Evolutionary conservation across 2,888 invertebrate species (phyloP).

Genomic region (Cactoblastis cactorum): DNA sequence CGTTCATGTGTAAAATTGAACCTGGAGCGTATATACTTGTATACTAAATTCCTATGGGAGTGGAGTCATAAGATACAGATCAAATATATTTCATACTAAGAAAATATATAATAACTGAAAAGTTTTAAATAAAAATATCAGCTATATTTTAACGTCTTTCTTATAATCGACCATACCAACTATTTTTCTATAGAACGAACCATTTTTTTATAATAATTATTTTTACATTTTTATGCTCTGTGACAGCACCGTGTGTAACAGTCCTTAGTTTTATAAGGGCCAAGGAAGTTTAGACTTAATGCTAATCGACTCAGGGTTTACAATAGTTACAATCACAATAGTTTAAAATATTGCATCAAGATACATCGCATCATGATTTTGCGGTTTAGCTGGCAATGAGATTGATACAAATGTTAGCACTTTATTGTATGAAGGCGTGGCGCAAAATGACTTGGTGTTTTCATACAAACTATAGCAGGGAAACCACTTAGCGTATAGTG

Average conservation of each 20-base stretch:
- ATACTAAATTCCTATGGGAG: no score
- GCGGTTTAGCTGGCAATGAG: slow-evolving; percentile 32
- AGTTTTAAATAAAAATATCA: no score
- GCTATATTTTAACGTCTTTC: no score
- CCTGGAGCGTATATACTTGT: no score
- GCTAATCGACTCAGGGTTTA: neutral
- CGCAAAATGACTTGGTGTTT: slow-evolving; percentile 32
- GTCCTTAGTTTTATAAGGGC: neutral
- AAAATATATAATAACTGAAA: no score
- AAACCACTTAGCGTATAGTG: neutral
- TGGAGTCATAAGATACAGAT: no score
- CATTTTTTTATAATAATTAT: no score
- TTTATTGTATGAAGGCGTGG: slow-evolving; percentile 36
- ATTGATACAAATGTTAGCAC: slow-evolving; percentile 41
- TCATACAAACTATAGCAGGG: slow-evolving; percentile 21
- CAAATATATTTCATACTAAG: no score
- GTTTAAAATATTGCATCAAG: slow-evolving; percentile 14
- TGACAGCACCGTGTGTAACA: neutral
- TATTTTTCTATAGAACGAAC: no score
- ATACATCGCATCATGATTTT: slow-evolving; percentile 35
- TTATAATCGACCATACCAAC: no score
- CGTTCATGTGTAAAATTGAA: no score
- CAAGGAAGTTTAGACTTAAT: neutral
- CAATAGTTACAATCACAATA: slow-evolving; percentile 5
- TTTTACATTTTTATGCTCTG: no score